phyloP scores from a whole-genome alignment of 1,140 invertebrate genomes.

The Pachypeltis micranthus region DNA sequence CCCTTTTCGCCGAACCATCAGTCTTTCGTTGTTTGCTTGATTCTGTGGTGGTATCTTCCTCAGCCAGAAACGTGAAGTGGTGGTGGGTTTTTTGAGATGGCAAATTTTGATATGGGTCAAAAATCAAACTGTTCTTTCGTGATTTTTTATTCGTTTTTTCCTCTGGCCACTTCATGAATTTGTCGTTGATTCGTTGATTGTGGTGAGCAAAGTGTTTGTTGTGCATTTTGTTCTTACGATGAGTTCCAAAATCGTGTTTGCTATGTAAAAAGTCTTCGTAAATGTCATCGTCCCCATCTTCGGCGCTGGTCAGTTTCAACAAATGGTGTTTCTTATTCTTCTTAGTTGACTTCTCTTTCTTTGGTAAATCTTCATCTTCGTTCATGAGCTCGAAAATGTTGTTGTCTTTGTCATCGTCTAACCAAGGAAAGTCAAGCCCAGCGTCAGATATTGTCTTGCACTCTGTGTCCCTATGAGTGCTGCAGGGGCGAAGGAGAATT shows the following conservation, averaged over 20 bases:
- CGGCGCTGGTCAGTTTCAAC: slow-evolving; percentile 10
- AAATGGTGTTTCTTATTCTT: slow-evolving; percentile 12
- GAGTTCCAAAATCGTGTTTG: not conserved
- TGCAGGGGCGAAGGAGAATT: slow-evolving; percentile 49
- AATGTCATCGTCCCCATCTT: slow-evolving; percentile 2
- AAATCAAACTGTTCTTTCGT: not conserved
- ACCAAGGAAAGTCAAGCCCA: slow-evolving; percentile 41
- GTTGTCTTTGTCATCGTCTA: slow-evolving; percentile 32
- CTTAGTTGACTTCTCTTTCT: too few relatives aligned
- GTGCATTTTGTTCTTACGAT: not conserved
- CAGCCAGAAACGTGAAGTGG: slow-evolving; percentile 1
- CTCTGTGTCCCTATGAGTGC: slow-evolving; percentile 47
- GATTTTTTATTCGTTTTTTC: slow-evolving; percentile 11
- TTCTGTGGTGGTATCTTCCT: slow-evolving; percentile 11
- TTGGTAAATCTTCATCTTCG: not conserved
- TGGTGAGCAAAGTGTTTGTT: not conserved
- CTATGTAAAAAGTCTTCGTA: slow-evolving; percentile 7
- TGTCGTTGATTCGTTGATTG: slow-evolving; percentile 3
- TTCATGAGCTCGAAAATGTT: slow-evolving; percentile 35
- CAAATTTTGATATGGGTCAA: not conserved
- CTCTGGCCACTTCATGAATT: slow-evolving; percentile 5
- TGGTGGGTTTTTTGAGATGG: slow-evolving; percentile 9
- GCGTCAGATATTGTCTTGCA: slow-evolving; percentile 48
- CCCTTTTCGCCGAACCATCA: not conserved
- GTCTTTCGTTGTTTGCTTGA: not conserved